Base-by-base conservation (phyloP, 2,797 vertebrate genomes). In the Myiotriccus ornatus region DNA sequence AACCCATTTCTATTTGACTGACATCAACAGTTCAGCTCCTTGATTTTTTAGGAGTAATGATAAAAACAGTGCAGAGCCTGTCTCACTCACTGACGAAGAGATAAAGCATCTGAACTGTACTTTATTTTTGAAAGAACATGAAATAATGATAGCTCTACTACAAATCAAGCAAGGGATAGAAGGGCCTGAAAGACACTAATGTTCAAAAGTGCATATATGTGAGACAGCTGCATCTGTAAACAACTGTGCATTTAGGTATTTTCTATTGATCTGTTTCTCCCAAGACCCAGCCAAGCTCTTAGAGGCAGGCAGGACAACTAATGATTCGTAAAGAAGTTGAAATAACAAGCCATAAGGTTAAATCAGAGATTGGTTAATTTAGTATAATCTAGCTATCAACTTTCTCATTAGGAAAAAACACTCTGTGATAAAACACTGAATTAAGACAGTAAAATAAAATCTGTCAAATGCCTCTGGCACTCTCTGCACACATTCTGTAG, bases 221-320 rank as follows among this genome's bases (percentile, higher is more conserved):
- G 65, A 56, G 35, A 49, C 17, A 81, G 43, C 37, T 52, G 34
- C 53, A 34, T 19, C 34, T 43, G 9, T 25, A 64, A 43, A 50
- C 1, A 3, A 49, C 8, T 2, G 2, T 34, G 23, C 12, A 63
- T 27, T 41, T 50, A 34, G 47, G 5, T 2, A 49, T 46, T 83
- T 77, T 75, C n/a, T 46, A 21, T 20, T 34, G 69, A 84, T 39
- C 35, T 76, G 73, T 59, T 81, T n/a, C 68, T 84, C 59, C 50
- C 0, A 0, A 14, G 4, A 73, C 11, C 35, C 3, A 9, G 23
- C 27, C 1, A 1, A 81, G 57, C n/a, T 62, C n/a, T 12, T 20
- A 9, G 0, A 4, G 43, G 27, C 56, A 84, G 49, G 46, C 76
- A 86, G 43, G 46, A 43, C 62, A 86, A 21, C 49, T 39, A 35